These are phyloP conservation scores for Equus przewalskii DNA, from an alignment of 2,113 vertebrate genomes.

Conservation along the genomic window DNA sequence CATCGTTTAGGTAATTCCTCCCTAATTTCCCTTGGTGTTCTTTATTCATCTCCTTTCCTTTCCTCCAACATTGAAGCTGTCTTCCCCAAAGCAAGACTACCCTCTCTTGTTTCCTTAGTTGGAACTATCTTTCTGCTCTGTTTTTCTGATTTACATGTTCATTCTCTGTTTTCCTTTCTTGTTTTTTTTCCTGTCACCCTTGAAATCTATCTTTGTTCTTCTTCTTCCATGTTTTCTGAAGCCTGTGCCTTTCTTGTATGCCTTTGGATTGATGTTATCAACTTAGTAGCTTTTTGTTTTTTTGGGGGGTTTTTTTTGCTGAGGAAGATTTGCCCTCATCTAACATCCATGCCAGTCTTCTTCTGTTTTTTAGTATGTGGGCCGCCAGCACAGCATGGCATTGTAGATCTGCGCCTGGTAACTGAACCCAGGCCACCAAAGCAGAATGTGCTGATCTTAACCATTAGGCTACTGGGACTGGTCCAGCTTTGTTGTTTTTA, in stretches of 20 bases:
- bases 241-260: neutral
- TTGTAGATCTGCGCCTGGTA: too few relatives aligned
- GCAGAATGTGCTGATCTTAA: too few relatives aligned
- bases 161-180: neutral
- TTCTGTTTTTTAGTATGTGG: too few relatives aligned
- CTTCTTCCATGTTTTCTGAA: neutral
- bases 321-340: too few relatives aligned
- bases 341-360: too few relatives aligned
- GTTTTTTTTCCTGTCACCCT: too few relatives aligned
- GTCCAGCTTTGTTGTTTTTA: neutral
- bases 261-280: neutral
- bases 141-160: neutral
- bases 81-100: neutral
- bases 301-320: too few relatives aligned
- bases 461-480: too few relatives aligned
- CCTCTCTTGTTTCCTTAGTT: neutral
- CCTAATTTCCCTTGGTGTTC: neutral
- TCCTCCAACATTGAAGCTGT: neutral
- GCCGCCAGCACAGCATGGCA: too few relatives aligned
- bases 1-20: neutral
- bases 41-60: neutral
- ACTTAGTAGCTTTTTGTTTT: neutral
- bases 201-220: neutral
- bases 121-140: neutral
- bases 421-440: too few relatives aligned